Conservation (phyloP, 2,888 invertebrate genomes). For the Lamellibrachia satsuma region DNA sequence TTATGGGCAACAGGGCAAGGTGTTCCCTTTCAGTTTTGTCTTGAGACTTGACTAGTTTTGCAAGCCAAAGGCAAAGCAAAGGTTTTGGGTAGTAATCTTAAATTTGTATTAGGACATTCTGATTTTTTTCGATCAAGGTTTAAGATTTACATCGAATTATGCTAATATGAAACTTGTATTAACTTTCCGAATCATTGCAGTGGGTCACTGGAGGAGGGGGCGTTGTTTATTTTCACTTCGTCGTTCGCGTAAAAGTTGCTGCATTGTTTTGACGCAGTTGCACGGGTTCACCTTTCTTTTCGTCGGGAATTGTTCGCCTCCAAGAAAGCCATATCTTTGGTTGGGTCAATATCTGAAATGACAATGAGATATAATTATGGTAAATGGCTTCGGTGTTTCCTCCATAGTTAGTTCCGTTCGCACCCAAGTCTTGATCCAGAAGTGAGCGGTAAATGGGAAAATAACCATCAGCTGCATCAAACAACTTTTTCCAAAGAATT, state of each 20-base stretch:
- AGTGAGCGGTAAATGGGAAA: background rate
- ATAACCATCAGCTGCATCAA: background rate
- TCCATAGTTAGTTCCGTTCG: background rate
- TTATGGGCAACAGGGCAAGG: background rate
- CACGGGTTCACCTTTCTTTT: conserved; percentile 7
- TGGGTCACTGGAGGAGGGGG: background rate
- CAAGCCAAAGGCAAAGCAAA: no score
- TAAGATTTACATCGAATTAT: no score
- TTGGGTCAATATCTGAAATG: background rate
- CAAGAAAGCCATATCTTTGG: background rate
- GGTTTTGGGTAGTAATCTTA: no score
- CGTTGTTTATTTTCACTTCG: background rate
- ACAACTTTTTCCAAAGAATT: background rate
- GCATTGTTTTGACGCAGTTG: background rate
- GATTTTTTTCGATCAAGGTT: background rate
- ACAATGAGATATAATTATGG: background rate
- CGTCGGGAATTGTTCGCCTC: background rate
- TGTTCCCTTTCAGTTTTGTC: no score
- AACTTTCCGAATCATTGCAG: background rate
- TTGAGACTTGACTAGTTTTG: no score
- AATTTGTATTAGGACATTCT: background rate
- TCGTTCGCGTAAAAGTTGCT: background rate
- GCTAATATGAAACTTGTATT: no score
- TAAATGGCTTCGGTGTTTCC: background rate
- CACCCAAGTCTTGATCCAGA: background rate